Evolutionary conservation across 2,797 vertebrate species (phyloP).

Genomic region (Ammospiza maritima): DNA sequence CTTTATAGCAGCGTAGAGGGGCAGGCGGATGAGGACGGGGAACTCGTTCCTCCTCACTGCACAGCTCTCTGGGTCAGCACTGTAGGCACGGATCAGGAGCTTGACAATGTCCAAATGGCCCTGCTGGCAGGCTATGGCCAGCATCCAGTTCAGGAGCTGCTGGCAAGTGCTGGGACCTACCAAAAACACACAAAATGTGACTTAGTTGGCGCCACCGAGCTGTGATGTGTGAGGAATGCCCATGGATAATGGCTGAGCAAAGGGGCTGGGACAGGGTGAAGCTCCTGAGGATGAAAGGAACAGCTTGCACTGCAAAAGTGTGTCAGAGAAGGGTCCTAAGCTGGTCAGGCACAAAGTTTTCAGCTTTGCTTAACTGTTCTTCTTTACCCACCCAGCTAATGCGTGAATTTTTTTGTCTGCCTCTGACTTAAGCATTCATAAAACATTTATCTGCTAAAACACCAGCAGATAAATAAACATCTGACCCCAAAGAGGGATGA

Average conservation of each 20-base stretch:
- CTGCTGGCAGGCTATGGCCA: constrained; percentile 88
- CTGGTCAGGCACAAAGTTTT: background rate
- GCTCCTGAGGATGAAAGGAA: background rate
- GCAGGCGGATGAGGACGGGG: constrained; percentile 86
- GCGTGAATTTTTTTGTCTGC: background rate
- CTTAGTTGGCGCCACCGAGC: accelerated
- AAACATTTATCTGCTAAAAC: background rate
- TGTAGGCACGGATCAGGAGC: constrained; percentile 85
- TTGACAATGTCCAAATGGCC: constrained; percentile 88
- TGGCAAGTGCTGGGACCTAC: constrained; percentile 78
- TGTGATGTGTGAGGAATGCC: background rate
- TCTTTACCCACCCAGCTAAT: background rate
- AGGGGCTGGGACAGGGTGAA: background rate
- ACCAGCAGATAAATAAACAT: background rate
- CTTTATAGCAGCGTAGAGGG: constrained; percentile 89
- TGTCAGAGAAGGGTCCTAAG: background rate
- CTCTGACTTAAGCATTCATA: background rate
- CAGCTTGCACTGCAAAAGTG: background rate
- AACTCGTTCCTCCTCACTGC: constrained; percentile 87
- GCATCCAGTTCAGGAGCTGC: constrained; percentile 91
- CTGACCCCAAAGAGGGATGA: background rate
- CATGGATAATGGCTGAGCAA: background rate
- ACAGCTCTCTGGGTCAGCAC: constrained; percentile 86
- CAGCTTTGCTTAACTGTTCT: background rate
- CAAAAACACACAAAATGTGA: accelerated